A percentile compares a stretch with the other conserved stretches of the same genome.
These are phyloP conservation scores for Orthosia incerta DNA, from an alignment of 2,888 invertebrate species.

Conservation along the genomic window DNA sequence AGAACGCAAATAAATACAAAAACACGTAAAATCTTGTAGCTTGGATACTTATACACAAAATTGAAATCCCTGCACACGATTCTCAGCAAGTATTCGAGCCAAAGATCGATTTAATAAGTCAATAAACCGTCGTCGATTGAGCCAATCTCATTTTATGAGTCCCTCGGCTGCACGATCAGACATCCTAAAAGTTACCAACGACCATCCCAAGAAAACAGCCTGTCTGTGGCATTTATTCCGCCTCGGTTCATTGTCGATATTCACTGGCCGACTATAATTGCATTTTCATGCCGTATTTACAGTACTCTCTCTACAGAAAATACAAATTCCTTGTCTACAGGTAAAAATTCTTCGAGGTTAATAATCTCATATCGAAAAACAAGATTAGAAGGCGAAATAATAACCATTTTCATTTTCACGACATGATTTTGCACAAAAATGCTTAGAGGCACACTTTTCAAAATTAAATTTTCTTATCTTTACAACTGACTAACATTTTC, in stretches of 20 bases:
- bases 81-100: slow-evolving; percentile 78
- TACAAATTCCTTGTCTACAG: slow-evolving; percentile 22
- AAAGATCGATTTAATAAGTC: slow-evolving; percentile 89
- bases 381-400: slow-evolving; percentile 56
- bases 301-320: slow-evolving; percentile 17
- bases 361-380: slow-evolving; percentile 56
- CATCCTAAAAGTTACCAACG: slow-evolving; percentile 79
- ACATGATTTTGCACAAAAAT: slow-evolving; percentile 70
- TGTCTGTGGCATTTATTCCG: slow-evolving; percentile 73
- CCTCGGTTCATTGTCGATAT: slow-evolving; percentile 67
- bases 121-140: slow-evolving; percentile 87
- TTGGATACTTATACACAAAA: slow-evolving; percentile 69
- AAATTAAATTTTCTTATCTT: slow-evolving; percentile 78
- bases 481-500: slow-evolving; percentile 68
- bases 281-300: slow-evolving; percentile 25
- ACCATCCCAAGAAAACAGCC: slow-evolving; percentile 73
- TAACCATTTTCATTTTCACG: slow-evolving; percentile 66
- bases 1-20: slow-evolving; percentile 46
- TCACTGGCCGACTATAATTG: slow-evolving; percentile 67
- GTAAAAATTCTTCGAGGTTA: slow-evolving; percentile 10
- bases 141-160: slow-evolving; percentile 88
- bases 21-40: slow-evolving; percentile 51
- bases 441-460: slow-evolving; percentile 71
- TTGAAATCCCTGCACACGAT: slow-evolving; percentile 72
- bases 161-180: slow-evolving; percentile 83